A percentile compares a stretch with the other conserved stretches of the same genome.
phyloP scores from a whole-genome alignment of 2,113 vertebrate genomes.

The Otolemur garnettii region DNA sequence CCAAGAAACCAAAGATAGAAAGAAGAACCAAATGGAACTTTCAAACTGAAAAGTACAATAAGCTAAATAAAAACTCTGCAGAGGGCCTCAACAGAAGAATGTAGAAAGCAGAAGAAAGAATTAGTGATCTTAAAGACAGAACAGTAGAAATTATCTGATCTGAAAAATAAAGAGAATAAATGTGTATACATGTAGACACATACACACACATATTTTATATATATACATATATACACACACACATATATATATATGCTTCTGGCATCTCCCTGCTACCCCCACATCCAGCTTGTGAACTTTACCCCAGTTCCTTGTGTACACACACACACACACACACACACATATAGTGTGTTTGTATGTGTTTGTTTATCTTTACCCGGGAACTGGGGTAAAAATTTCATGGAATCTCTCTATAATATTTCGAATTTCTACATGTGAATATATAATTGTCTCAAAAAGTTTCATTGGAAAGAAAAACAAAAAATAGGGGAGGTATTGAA shows the following conservation, averaged over 20 bases:
- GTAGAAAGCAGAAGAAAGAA: not conserved
- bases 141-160: conserved; percentile 1
- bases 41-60: conserved; percentile 1
- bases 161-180: not conserved
- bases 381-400: not conserved
- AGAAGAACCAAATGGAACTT: not conserved
- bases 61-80: not conserved
- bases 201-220: too few relatives aligned
- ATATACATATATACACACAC: not conserved
- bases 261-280: too few relatives aligned
- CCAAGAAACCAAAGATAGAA: not conserved
- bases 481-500: not conserved
- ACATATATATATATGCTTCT: too few relatives aligned
- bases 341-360: not conserved
- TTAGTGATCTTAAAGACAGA: not conserved
- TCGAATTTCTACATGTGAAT: not conserved
- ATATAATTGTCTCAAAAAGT: conserved; percentile 4
- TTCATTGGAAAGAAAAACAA: conserved; percentile 15
- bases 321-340: not conserved
- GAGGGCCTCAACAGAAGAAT: not conserved
- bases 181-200: not conserved
- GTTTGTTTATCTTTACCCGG: too few relatives aligned
- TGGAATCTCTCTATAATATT: not conserved
- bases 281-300: too few relatives aligned
- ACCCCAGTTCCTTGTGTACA: not conserved